phyloP scores from a whole-genome alignment of 2,113 vertebrate species.

The Pelusios castaneus region DNA sequence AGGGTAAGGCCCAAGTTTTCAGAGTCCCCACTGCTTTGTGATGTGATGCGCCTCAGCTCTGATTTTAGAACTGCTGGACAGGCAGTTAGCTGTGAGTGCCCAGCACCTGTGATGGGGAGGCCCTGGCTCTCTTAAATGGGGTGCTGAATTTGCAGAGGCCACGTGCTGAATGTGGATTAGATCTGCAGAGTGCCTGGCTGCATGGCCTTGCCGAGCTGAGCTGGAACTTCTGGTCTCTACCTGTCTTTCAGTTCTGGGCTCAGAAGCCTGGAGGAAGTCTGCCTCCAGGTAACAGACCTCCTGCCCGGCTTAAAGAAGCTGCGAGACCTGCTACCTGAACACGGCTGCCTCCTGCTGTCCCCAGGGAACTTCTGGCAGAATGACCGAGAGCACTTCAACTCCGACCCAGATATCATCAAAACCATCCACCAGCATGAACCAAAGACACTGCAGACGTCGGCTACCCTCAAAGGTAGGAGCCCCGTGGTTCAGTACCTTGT shows the following conservation, averaged over 20 bases:
- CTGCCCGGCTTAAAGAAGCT: conserved; percentile 91
- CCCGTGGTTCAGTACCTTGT: too few relatives aligned
- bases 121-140: accelerated
- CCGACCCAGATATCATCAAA: conserved; percentile 91
- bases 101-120: accelerated
- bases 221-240: accelerated
- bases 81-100: not conserved
- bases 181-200: not conserved
- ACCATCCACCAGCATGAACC: conserved; percentile 97
- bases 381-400: conserved; percentile 89
- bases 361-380: conserved; percentile 99
- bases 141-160: too few relatives aligned
- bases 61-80: not conserved
- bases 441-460: conserved; percentile 93
- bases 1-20: not conserved
- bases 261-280: conserved; percentile 90
- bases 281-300: conserved; percentile 93
- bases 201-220: not conserved
- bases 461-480: conserved; percentile 92
- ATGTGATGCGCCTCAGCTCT: not conserved
- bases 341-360: conserved; percentile 94
- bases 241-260: conserved; percentile 77
- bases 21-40: not conserved
- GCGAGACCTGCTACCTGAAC: conserved; percentile 89
- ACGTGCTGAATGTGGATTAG: not conserved